Percentiles rank a stretch among this genome's conserved stretches.
These are phyloP conservation scores for Chymomyza fuscimana DNA, from an alignment of 2,888 invertebrate species.

Conservation along the genomic window DNA sequence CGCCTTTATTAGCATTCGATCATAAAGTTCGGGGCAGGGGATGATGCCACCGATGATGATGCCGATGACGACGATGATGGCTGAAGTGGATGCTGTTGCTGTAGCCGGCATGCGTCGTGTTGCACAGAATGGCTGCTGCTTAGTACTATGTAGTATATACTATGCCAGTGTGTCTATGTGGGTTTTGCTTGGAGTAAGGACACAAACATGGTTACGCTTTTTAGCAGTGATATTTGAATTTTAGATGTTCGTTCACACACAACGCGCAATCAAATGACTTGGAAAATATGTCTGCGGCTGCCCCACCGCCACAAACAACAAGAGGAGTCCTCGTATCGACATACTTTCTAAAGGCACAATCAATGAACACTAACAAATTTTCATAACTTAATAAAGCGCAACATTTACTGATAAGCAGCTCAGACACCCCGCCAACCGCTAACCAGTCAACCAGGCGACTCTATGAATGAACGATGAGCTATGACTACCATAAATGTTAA, in stretches of 20 bases:
- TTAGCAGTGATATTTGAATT: conserved; percentile 68
- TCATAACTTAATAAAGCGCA: conserved; percentile 55
- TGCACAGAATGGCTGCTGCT: conserved; percentile 37
- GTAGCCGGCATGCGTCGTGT: conserved; percentile 24
- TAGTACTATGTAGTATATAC: background rate
- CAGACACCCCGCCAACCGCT: background rate
- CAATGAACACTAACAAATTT: conserved; percentile 35
- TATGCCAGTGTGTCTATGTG: background rate
- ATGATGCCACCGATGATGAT: conserved; percentile 12
- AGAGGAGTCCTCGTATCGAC: background rate
- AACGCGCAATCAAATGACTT: conserved; percentile 68
- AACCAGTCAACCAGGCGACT: conserved; percentile 8
- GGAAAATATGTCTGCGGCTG: conserved; percentile 75
- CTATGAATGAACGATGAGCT: conserved; percentile 43
- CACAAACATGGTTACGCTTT: conserved; percentile 58
- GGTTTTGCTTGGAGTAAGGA: conserved; percentile 17
- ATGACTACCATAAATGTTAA: conserved; percentile 33
- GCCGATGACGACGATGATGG: conserved; percentile 46
- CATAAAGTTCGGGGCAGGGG: conserved; percentile 48
- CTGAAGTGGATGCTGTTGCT: conserved; percentile 7
- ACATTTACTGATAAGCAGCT: conserved; percentile 52
- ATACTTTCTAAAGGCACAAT: conserved; percentile 22
- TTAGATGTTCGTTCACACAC: conserved; percentile 47
- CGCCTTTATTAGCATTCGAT: conserved; percentile 78
- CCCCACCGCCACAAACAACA: conserved; percentile 14